Base-by-base conservation (phyloP, 2,888 invertebrate genomes). In the Blastobasis adustella region DNA sequence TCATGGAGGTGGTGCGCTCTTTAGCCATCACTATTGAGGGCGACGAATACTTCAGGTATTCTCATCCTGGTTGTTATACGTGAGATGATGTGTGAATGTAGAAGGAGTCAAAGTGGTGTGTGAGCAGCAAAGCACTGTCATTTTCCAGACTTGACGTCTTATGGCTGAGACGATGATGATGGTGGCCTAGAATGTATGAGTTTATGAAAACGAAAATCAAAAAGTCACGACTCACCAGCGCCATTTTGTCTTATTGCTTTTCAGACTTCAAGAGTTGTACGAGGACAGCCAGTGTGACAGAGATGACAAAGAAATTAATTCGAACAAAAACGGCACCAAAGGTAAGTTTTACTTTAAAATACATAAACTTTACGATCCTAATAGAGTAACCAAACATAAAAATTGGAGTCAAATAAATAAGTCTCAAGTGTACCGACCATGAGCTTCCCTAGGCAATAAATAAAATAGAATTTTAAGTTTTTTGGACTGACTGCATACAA, bases 1-100 rank as follows among this genome's bases (percentile, higher is more conserved):
- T 99, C 45, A 89, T 98, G 73, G 98, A 98, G 78, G 94, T 97
- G 59, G 96, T 98, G 49, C 91, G 96, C 6, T 97, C 96, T 6
- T 92, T 95, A 61, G 93, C 94, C 42, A 90, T 93, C 65, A 93
- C 93, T 37, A 92, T 95, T 56, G 90, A 92, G 67, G 91, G 92
- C 45, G 86, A 90, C 0, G 90, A 90, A 52, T 89, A 88, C 52
- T 84, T 82, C 62, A 80, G 82, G 82, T 85, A 42, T 45, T 40
- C 38, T 47, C 1, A 6, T 45, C 10, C 37, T 42, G 7, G 39
- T 42, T 8, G 37, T 23, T 9, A 40, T 41, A 9, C 41, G 41
- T 41, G 9, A 41, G 41, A 7, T 3, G 41, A 9, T 41, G 9
- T 8, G 9, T 41, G 9, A 9, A 3, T 41, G 41, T 8, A 4